Conservation (phyloP, 2,113 vertebrate species). For the Myodes glareolus region DNA sequence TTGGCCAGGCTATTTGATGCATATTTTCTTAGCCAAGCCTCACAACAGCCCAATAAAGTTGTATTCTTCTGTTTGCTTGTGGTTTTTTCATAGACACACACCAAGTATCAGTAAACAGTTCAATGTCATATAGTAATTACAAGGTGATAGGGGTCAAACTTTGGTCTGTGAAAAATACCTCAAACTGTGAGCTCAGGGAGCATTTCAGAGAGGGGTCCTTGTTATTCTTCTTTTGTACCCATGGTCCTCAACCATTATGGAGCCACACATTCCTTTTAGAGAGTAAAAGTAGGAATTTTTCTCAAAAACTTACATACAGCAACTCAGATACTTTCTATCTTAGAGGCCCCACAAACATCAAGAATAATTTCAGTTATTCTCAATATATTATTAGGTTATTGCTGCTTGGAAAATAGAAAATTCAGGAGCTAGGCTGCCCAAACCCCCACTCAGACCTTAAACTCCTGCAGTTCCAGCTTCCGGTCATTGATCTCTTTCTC, state of each 20-base stretch:
- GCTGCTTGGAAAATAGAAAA: not conserved
- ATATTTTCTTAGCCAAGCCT: constrained; percentile 23
- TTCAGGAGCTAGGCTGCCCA: not conserved
- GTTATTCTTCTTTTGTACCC: not conserved
- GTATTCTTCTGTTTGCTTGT: not conserved
- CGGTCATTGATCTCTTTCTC: constrained; percentile 84
- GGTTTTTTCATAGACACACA: not conserved
- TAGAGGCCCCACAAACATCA: not conserved
- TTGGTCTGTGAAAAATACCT: not conserved
- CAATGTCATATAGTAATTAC: not conserved
- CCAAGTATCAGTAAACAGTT: not conserved
- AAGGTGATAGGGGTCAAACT: not conserved
- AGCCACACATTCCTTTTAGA: not conserved
- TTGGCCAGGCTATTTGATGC: not conserved
- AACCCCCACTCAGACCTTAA: constrained; percentile 83
- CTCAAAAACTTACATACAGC: not conserved
- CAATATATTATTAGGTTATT: not conserved
- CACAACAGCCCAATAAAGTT: not conserved
- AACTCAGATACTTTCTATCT: not conserved
- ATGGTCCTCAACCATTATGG: not conserved
- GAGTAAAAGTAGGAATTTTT: not conserved
- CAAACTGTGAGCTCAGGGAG: not conserved
- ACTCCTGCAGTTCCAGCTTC: constrained; percentile 86
- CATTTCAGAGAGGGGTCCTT: not conserved
- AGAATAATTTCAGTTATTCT: not conserved